These are phyloP conservation scores for Neostethus bicornis DNA, from an alignment of 2,797 vertebrate genomes.

Conservation along the genomic window DNA sequence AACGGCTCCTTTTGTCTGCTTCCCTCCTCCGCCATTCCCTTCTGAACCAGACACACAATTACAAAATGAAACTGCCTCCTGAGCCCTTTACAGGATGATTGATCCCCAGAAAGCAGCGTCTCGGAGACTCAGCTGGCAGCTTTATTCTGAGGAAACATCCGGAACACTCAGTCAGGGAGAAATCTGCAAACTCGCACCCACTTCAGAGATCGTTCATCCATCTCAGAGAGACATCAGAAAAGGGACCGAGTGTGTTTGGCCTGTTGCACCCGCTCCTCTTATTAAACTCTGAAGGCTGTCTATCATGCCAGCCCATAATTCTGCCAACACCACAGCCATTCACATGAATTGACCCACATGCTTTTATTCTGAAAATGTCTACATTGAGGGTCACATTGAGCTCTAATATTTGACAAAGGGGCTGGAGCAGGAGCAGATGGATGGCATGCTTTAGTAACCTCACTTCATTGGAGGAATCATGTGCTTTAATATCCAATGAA, in stretches of 20 bases:
- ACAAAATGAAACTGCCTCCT: slow-evolving; percentile 56
- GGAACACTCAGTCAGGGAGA: slow-evolving; percentile 3
- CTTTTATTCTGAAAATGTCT: background rate
- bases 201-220: background rate
- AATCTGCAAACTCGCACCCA: background rate
- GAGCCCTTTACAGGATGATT: slow-evolving; percentile 46
- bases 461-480: too few relatives aligned
- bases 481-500: too few relatives aligned
- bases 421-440: too few relatives aligned
- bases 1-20: background rate
- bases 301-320: too few relatives aligned
- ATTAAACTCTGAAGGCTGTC: background rate
- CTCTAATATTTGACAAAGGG: too few relatives aligned
- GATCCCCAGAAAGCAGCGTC: slow-evolving; percentile 31
- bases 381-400: too few relatives aligned
- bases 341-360: too few relatives aligned
- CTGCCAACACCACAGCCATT: too few relatives aligned
- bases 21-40: slow-evolving; percentile 18
- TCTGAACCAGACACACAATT: slow-evolving; percentile 57
- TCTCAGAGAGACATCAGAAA: background rate
- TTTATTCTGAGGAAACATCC: background rate
- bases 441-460: too few relatives aligned
- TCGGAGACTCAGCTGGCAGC: slow-evolving; percentile 14
- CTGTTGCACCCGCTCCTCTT: background rate
- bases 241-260: background rate